phyloP scores from a whole-genome alignment of 1,140 invertebrate species.

The Macrobrachium rosenbergii region DNA sequence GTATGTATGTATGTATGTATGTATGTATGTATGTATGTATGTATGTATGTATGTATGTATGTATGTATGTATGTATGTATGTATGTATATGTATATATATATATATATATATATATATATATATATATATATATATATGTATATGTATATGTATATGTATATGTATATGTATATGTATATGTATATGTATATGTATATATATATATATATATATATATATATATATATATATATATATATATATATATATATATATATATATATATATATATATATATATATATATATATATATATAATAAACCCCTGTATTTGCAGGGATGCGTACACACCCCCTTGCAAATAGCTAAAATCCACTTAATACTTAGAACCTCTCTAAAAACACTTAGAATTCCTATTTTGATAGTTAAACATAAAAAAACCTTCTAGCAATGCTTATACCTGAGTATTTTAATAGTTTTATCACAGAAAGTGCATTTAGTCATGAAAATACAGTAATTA shows the following conservation, averaged over 20 bases:
- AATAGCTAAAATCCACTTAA: no score
- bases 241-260: constrained; percentile 22
- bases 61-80: neutral
- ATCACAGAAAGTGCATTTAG: no score
- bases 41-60: neutral
- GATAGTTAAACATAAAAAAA: no score
- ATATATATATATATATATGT: constrained; percentile 8
- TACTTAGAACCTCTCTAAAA: no score
- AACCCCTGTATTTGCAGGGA: no score
- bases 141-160: constrained; percentile 7
- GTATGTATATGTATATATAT: constrained; percentile 8
- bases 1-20: neutral
- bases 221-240: constrained; percentile 12
- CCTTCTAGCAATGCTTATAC: no score
- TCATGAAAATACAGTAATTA: no score
- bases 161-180: constrained; percentile 7
- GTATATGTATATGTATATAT: constrained; percentile 7
- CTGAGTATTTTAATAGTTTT: no score
- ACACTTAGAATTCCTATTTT: no score
- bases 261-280: constrained; percentile 22
- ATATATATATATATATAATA: constrained; percentile 8
- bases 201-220: constrained; percentile 19
- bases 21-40: neutral
- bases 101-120: constrained; percentile 14
- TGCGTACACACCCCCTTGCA: no score